Percentiles rank a stretch among this genome's conserved stretches.
Evolutionary conservation across 2,888 invertebrate genomes (phyloP).

Genomic region (Latrodectus hesperus): DNA sequence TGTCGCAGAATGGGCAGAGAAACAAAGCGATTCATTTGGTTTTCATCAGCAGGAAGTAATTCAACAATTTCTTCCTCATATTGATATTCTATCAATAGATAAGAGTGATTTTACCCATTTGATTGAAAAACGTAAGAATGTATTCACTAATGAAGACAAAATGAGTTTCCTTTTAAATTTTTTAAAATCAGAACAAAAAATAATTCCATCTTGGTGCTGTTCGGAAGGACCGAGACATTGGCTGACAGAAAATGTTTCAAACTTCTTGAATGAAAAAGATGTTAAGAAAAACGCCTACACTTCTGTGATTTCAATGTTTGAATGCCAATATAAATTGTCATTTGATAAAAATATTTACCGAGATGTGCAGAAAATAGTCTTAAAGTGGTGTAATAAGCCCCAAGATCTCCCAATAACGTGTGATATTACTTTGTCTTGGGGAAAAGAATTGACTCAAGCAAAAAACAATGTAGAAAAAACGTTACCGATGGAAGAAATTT

Average conservation of each 20-base stretch:
- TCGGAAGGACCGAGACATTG: not conserved
- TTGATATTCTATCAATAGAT: constrained; percentile 2
- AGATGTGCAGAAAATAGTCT: constrained; percentile 1
- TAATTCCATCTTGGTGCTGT: constrained; percentile 13
- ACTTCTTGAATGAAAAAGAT: not conserved
- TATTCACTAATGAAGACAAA: not conserved
- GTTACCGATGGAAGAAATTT: too few species aligned
- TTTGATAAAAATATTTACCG: not conserved
- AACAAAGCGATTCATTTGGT: not conserved
- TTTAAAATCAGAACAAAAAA: not conserved
- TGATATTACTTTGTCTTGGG: not conserved
- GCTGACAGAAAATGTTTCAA: not conserved
- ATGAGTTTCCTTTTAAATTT: not conserved
- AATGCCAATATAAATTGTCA: constrained; percentile 5
- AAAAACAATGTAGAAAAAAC: too few species aligned
- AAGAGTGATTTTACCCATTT: not conserved
- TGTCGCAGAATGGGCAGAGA: not conserved
- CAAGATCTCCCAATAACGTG: constrained; percentile 10
- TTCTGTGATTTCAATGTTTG: not conserved
- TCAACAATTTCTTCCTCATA: not conserved
- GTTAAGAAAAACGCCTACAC: not conserved
- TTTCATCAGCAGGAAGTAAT: not conserved
- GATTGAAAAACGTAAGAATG: not conserved
- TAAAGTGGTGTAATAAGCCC: constrained; percentile 1
- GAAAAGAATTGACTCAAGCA: too few species aligned